Conservation (phyloP, 1,140 invertebrate species). For the Papilio helenus region DNA sequence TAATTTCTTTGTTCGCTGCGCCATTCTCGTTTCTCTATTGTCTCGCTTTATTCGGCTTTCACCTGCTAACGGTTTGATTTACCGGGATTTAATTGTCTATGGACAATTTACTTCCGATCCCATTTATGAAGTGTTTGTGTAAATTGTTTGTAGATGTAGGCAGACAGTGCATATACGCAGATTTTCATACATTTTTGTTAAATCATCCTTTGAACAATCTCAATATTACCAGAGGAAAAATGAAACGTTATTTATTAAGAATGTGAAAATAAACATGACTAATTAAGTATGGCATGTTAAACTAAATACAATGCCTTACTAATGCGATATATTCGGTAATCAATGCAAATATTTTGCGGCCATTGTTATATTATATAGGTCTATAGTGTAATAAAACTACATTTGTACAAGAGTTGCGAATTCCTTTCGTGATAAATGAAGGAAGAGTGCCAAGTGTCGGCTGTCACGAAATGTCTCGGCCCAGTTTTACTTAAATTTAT, state of each 20-base stretch:
- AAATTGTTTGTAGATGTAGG: background rate
- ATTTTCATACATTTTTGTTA: no score
- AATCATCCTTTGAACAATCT: background rate
- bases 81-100: constrained; percentile 16
- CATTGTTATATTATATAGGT: constrained; percentile 25
- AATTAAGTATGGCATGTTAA: background rate
- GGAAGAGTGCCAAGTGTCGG: constrained; percentile 17
- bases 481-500: background rate
- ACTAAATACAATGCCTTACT: background rate
- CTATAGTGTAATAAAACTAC: background rate
- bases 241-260: background rate
- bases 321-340: constrained; percentile 9
- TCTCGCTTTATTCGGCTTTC: constrained; percentile 8
- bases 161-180: no score
- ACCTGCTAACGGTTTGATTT: constrained; percentile 1
- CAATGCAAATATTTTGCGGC: background rate
- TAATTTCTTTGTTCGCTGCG: constrained; percentile 1
- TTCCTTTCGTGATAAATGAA: constrained; percentile 29
- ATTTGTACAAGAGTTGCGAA: constrained; percentile 6
- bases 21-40: constrained; percentile 14
- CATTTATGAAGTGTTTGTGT: background rate
- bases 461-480: constrained; percentile 26
- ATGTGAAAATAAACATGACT: background rate
- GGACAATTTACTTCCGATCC: background rate
- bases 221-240: background rate